Conservation (phyloP, 2,797 vertebrate genomes). For the Premnoplex brunnescens region DNA sequence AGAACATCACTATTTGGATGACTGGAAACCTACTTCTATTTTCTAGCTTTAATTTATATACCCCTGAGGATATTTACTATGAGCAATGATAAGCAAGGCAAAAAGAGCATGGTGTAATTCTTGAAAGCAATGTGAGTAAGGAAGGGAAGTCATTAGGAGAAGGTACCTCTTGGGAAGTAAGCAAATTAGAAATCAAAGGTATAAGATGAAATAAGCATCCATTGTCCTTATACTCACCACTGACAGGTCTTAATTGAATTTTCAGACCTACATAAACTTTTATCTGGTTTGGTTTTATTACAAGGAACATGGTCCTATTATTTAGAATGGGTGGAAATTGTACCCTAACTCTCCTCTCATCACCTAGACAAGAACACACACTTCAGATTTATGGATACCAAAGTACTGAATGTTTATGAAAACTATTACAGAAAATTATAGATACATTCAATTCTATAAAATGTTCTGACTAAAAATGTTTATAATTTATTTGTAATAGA, state of each 20-base stretch:
- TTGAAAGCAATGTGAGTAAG: background rate
- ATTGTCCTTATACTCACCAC: background rate
- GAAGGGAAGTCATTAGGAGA: constrained; percentile 21
- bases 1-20: background rate
- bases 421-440: background rate
- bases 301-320: background rate
- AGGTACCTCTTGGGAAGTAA: constrained; percentile 35
- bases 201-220: constrained; percentile 2
- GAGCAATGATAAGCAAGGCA: constrained; percentile 5
- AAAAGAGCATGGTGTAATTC: constrained; percentile 40
- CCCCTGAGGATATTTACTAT: background rate
- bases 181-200: background rate
- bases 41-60: constrained; percentile 44
- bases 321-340: background rate
- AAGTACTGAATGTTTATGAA: background rate
- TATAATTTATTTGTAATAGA: background rate
- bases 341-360: background rate
- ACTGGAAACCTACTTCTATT: background rate
- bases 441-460: background rate
- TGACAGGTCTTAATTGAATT: constrained; percentile 26
- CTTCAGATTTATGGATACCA: background rate
- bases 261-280: background rate
- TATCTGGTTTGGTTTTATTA: background rate
- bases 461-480: background rate
- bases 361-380: background rate